Conservation (phyloP, 2,113 vertebrate genomes). For the Callospermophilus lateralis region DNA sequence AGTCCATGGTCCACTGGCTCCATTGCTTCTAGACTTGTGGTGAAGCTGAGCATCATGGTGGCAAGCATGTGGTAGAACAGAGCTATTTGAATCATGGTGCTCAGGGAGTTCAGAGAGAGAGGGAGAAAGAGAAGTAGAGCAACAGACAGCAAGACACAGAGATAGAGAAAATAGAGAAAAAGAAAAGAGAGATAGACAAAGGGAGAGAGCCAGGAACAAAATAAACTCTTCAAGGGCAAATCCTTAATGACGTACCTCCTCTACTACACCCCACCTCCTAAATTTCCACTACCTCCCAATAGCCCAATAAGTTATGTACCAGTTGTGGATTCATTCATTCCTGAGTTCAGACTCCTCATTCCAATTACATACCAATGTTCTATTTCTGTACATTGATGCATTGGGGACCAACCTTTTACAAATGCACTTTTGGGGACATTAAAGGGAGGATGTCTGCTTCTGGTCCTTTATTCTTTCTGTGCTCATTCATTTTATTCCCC, state of each 20-base stretch:
- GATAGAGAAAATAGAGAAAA: not conserved
- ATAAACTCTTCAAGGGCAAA: not conserved
- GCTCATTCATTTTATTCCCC: not conserved
- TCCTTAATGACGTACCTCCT: not conserved
- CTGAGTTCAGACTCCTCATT: too few relatives aligned
- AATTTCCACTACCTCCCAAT: too few relatives aligned
- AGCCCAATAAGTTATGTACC: too few relatives aligned
- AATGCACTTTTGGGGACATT: too few relatives aligned
- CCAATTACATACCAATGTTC: too few relatives aligned
- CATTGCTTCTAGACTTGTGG: not conserved
- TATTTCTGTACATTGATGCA: too few relatives aligned
- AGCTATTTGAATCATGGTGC: not conserved
- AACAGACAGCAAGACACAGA: not conserved
- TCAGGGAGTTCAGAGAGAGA: too few relatives aligned
- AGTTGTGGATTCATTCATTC: too few relatives aligned
- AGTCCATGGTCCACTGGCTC: not conserved
- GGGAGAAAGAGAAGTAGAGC: not conserved
- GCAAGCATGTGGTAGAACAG: not conserved
- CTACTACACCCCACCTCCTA: not conserved
- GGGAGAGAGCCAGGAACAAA: not conserved
- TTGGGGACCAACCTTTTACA: too few relatives aligned
- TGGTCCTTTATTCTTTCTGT: not conserved
- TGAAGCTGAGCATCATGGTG: not conserved
- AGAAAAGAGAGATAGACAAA: not conserved
- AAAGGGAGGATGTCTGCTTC: not conserved